phyloP scores from a whole-genome alignment of 2,113 vertebrate species.

The Malurus cyaneus region DNA sequence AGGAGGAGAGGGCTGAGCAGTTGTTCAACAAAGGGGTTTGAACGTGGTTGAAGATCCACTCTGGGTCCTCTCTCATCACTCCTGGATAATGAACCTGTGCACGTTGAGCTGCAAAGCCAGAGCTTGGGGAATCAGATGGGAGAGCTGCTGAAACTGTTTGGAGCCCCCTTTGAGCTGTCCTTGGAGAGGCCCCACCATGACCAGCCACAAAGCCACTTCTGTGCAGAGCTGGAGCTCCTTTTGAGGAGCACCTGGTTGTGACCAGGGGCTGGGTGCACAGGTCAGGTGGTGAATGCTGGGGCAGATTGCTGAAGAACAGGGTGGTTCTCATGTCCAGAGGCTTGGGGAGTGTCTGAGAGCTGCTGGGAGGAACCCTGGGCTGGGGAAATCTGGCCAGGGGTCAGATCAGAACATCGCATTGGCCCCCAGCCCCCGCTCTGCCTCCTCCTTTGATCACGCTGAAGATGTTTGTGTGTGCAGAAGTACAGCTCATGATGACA shows the following conservation, averaged over 20 bases:
- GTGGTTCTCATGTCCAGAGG: not conserved
- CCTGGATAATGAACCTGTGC: not conserved
- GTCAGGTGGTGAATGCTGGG: not conserved
- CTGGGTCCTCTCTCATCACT: rapidly evolving
- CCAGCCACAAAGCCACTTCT: not conserved
- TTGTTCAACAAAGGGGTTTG: not conserved
- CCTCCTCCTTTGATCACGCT: rapidly evolving
- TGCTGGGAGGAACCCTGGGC: not conserved
- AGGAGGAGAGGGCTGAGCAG: not conserved
- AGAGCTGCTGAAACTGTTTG: no score
- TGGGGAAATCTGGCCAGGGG: not conserved
- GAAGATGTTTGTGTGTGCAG: not conserved
- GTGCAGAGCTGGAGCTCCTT: not conserved
- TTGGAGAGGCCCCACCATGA: not conserved
- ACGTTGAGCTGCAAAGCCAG: not conserved
- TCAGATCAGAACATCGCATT: not conserved
- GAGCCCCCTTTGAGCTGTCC: not conserved
- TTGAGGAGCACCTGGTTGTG: not conserved
- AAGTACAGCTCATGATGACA: not conserved
- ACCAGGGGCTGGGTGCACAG: not conserved
- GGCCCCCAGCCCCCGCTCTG: not conserved
- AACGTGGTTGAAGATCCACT: not conserved
- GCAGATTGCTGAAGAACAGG: not conserved
- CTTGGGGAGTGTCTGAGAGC: not conserved
- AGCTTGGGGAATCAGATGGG: not conserved